A percentile compares a stretch with the other conserved stretches of the same genome.
phyloP scores from a whole-genome alignment of 2,113 vertebrate species.

The Galeopterus variegatus region DNA sequence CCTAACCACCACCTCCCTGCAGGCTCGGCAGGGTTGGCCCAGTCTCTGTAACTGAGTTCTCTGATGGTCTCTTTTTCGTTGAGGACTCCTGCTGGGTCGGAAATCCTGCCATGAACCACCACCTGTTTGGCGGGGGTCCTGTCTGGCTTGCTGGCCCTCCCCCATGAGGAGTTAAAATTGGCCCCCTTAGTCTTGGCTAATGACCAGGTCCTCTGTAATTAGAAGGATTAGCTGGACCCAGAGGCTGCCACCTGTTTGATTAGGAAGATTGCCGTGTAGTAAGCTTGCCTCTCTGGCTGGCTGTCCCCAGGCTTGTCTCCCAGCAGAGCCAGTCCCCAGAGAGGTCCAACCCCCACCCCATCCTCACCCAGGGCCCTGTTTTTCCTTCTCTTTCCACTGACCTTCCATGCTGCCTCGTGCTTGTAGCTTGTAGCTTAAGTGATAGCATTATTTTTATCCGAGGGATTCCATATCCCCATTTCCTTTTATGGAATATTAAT shows the following conservation, averaged over 20 bases:
- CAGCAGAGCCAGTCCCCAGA: background rate
- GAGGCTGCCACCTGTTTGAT: slow-evolving; percentile 61
- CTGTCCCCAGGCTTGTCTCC: background rate
- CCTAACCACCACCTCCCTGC: background rate
- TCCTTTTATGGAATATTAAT: slow-evolving; percentile 57
- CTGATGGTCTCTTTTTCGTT: background rate
- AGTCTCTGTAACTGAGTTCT: background rate
- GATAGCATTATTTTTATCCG: slow-evolving; percentile 28
- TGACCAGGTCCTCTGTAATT: slow-evolving; percentile 60
- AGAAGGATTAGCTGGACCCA: background rate
- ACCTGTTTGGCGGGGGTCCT: slow-evolving; percentile 51
- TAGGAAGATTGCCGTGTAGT: background rate
- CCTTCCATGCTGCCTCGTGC: background rate
- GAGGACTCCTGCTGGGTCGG: background rate
- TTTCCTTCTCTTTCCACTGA: background rate
- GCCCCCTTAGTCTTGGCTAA: slow-evolving; percentile 37
- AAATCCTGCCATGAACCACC: slow-evolving; percentile 48
- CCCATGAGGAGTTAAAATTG: slow-evolving; percentile 14
- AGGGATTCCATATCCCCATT: background rate
- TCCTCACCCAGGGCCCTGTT: background rate
- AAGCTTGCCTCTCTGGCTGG: background rate
- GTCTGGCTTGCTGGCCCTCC: slow-evolving; percentile 35
- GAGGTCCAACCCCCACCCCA: background rate
- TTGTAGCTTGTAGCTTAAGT: background rate
- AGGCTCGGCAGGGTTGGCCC: background rate